Evolutionary conservation across 2,888 invertebrate species (phyloP), one percentile per base, ranked within the genome.

Genomic region (Athrips mouffetella): DNA sequence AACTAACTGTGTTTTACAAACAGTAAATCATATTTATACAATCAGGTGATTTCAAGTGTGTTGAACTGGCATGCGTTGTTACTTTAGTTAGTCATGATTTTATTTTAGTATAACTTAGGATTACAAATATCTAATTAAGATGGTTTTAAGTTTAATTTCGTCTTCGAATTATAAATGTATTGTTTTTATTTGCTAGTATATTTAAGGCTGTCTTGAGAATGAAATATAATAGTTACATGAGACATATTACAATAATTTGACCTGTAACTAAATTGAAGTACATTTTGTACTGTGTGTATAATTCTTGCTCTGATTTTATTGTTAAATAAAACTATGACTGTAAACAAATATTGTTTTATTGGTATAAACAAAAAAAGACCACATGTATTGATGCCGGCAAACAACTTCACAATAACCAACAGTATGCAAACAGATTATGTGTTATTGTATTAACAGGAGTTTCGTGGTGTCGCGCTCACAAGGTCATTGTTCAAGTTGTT

Each of bases 1-100:
- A n/a, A n/a, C n/a, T n/a, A n/a, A n/a, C n/a, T n/a, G n/a, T n/a
- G n/a, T n/a, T n/a, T n/a, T n/a, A n/a, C n/a, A 25, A 25, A 25
- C 25, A 41, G 41, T 8, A 41, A 41, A 41, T 41, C 10, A 41
- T 15, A 11, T 11, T 39, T 20, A 27, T 27, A 15, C 27, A 16
- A 41, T 27, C 45, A 33, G 45, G 33, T 33, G 33, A 31, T 45
- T 45, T 45, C 45, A 45, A 31, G 45, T 45, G 31, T n/a, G 8
- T 10, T 2, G 44, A 20, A 20, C 23, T 33, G 18, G 15, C 11
- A 25, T 37, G 23, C 18, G 37, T 35, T 45, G 35, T 35, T 37
- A 45, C 23, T 33, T 13, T 45, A 33, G 20, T 39, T 39, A 39
- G 39, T 20, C 15, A 42, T 31, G 15, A 44, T 16, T 39, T 6